A percentile compares a stretch with the other conserved stretches of the same genome.
Evolutionary conservation across 2,113 vertebrate genomes (phyloP).

Genomic region (Odontesthes bonariensis): DNA sequence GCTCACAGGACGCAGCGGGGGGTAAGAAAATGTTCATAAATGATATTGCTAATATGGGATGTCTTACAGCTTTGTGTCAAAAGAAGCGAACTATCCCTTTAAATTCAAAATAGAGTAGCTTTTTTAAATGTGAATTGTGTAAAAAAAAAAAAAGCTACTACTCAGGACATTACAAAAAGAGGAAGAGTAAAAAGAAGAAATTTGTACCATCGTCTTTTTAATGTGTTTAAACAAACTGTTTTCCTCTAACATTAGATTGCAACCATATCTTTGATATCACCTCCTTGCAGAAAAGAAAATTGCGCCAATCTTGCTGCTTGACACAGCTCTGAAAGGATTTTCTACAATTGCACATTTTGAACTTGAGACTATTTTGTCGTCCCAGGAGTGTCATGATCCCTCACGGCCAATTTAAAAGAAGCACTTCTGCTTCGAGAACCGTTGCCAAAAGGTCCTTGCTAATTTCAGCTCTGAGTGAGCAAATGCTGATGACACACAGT

Average conservation of each 20-base stretch:
- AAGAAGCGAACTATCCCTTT: no score
- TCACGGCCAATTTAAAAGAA: slow-evolving; percentile 68
- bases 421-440: slow-evolving; percentile 46
- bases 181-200: not conserved
- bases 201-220: not conserved
- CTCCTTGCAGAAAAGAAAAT: slow-evolving; percentile 21
- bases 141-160: no score
- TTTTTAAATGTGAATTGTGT: no score
- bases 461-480: slow-evolving; percentile 73
- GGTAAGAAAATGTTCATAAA: no score
- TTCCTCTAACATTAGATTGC: slow-evolving; percentile 3
- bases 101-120: no score
- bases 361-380: slow-evolving; percentile 46
- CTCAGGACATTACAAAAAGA: no score
- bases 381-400: slow-evolving; percentile 40
- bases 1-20: no score
- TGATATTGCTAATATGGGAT: no score
- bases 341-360: slow-evolving; percentile 33
- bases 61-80: no score
- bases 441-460: slow-evolving; percentile 68
- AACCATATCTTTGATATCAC: slow-evolving; percentile 14
- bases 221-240: not conserved
- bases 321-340: slow-evolving; percentile 30
- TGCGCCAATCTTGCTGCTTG: not conserved
- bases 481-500: slow-evolving; percentile 71